A percentile compares a stretch with the other conserved stretches of the same genome.
phyloP scores from a whole-genome alignment of 2,797 vertebrate genomes.

The Euthynnus affinis region DNA sequence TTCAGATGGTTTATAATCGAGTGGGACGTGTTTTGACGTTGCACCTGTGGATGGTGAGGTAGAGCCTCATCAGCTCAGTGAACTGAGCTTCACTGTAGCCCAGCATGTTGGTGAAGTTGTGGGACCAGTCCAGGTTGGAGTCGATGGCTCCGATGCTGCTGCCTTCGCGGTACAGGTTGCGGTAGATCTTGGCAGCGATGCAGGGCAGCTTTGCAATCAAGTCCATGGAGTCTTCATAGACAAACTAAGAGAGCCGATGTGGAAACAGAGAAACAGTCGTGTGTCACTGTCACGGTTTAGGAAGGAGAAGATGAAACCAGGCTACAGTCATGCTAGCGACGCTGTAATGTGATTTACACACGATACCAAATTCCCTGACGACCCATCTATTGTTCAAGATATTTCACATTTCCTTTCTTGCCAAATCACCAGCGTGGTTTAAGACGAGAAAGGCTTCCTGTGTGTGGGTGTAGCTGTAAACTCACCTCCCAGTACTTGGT shows the following conservation, averaged over 20 bases:
- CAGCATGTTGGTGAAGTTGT: slow-evolving; percentile 99
- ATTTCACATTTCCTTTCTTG: neutral
- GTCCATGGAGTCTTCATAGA: slow-evolving; percentile 98
- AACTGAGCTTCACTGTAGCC: slow-evolving; percentile 94
- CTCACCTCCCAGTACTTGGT: slow-evolving; percentile 98
- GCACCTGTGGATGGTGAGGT: slow-evolving; percentile 99
- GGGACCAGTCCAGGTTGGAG: slow-evolving; percentile 96
- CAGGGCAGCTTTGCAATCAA: slow-evolving; percentile 98
- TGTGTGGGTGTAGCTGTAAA: neutral
- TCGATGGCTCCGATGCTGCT: slow-evolving; percentile 98
- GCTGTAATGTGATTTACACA: neutral
- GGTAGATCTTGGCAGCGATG: slow-evolving; percentile 98
- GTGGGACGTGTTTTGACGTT: neutral
- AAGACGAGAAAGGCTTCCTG: neutral
- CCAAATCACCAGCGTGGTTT: neutral
- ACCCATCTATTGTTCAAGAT: neutral
- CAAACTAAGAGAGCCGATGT: slow-evolving; percentile 80
- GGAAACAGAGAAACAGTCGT: neutral
- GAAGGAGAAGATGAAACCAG: neutral
- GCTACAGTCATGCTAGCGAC: neutral
- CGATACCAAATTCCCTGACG: neutral
- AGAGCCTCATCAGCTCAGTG: slow-evolving; percentile 97
- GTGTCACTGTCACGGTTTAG: neutral
- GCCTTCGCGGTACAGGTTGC: slow-evolving; percentile 96
- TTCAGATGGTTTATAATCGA: neutral